phyloP scores from a whole-genome alignment of 2,113 vertebrate species.

The Serilophus lunatus region DNA sequence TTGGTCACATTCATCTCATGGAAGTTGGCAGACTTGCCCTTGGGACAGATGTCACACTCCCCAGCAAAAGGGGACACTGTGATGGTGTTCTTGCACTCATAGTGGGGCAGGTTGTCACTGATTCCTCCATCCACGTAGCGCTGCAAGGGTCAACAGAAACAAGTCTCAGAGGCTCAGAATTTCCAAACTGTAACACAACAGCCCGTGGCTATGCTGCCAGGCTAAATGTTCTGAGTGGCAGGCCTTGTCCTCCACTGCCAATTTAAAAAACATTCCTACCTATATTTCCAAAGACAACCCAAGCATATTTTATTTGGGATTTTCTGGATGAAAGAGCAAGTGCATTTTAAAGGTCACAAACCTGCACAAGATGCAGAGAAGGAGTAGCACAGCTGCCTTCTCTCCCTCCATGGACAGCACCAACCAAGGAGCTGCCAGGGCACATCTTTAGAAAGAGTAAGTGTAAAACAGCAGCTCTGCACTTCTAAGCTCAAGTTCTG shows the following conservation, averaged over 20 bases:
- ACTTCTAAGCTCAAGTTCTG: neutral
- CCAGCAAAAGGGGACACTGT: conserved; percentile 89
- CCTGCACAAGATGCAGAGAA: neutral
- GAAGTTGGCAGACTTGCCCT: conserved; percentile 81
- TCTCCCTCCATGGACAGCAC: neutral
- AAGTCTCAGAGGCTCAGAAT: neutral
- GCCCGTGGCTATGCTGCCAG: neutral
- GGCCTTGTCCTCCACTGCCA: neutral
- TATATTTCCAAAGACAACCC: neutral
- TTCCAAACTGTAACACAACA: neutral
- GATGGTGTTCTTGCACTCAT: conserved; percentile 85
- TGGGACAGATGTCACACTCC: conserved; percentile 91
- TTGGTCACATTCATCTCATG: conserved; percentile 81
- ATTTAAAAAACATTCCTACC: neutral
- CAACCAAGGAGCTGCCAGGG: neutral
- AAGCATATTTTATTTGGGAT: neutral
- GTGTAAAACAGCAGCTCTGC: neutral
- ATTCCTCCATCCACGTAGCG: conserved; percentile 89
- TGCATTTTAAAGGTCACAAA: neutral
- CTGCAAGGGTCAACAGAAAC: conserved; percentile 55
- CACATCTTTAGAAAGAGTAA: neutral
- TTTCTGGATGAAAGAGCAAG: neutral
- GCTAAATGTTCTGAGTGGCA: neutral
- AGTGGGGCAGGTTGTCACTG: conserved; percentile 82
- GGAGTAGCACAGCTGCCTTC: neutral